phyloP scores from a whole-genome alignment of 2,113 vertebrate species.

The Microcebus ravelobensis region DNA sequence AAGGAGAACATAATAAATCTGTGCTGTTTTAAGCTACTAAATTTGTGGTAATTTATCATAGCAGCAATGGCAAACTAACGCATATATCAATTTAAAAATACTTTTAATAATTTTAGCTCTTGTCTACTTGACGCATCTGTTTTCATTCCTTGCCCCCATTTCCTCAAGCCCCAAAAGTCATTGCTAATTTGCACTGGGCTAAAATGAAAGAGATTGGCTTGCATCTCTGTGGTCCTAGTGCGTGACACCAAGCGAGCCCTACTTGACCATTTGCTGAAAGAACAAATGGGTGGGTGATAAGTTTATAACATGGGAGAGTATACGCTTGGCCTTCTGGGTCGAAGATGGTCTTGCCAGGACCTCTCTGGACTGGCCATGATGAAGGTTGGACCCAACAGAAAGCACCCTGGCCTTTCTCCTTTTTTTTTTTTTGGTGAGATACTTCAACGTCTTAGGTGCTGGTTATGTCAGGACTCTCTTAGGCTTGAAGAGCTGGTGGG shows the following conservation, averaged over 20 bases:
- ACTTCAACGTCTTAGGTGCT: not conserved
- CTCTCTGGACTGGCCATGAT: not conserved
- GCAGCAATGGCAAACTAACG: not conserved
- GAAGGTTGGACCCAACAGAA: not conserved
- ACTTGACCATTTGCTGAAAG: not conserved
- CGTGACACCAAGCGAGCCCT: not conserved
- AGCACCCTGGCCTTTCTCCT: not conserved
- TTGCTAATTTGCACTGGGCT: not conserved
- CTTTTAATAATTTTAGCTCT: not conserved
- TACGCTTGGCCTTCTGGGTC: not conserved
- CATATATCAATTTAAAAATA: not conserved
- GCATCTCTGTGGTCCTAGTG: not conserved
- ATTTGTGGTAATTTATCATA: not conserved
- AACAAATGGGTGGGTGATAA: not conserved
- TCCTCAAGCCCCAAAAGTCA: not conserved
- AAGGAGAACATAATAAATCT: not conserved
- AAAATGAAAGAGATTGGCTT: not conserved
- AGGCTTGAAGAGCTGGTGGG: not conserved
- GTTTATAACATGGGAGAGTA: not conserved
- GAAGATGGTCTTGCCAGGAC: not conserved
- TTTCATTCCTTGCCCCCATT: not conserved
- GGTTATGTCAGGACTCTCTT: not conserved
- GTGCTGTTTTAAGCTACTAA: not conserved
- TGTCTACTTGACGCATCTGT: not conserved
- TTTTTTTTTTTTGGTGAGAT: not conserved